Evolutionary conservation across 1,140 invertebrate species (phyloP), one percentile per base, ranked within the genome.

Genomic region (Drosophila mojavensis): DNA sequence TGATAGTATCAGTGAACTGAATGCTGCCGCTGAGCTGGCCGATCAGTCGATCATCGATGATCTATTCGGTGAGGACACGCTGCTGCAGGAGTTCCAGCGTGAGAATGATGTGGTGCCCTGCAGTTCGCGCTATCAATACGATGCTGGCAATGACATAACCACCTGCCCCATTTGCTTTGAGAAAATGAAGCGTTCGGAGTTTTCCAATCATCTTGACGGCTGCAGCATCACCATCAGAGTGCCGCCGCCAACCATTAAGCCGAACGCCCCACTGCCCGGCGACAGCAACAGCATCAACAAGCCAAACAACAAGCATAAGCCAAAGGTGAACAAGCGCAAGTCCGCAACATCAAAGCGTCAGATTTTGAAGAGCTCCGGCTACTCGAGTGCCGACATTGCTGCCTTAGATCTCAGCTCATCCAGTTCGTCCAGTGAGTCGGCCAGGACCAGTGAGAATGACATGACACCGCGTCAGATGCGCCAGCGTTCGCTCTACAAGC

Each of bases 111-210:
- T 89, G 28, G 59, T 67, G 39, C 76, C 83, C 0, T 55, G 70
- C 2, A 60, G 78, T 5, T 90, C 86, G 0, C 63, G 58, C 1
- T 54, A 65, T 43, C 15, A 56, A 1, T 30, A 63, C 5, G 41
- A 88, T 65, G 33, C 55, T 5, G 47, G 74, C n/a, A 76, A 89
- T 26, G 83, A 92, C 50, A 92, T 89, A 6, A 84, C 93, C 9
- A 78, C 45, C 5, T 94, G 93, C 55, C 93, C 93, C 9, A 88
- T 92, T 15, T 94, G 93, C 36, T 79, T 91, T 20, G 77, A 79
- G 9, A 83, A 81, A 41, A 66, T 92, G 60, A 77, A 61, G 28
- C 80, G 91, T 1, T 64, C 59, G 0, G 61, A 80, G 17, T 73
- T 92, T 7, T 47, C 43, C 0, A 88, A 91, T 51, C 91, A 92